Evolutionary conservation across 2,113 vertebrate species (phyloP).

Genomic region (Porphyrio hochstetteri): DNA sequence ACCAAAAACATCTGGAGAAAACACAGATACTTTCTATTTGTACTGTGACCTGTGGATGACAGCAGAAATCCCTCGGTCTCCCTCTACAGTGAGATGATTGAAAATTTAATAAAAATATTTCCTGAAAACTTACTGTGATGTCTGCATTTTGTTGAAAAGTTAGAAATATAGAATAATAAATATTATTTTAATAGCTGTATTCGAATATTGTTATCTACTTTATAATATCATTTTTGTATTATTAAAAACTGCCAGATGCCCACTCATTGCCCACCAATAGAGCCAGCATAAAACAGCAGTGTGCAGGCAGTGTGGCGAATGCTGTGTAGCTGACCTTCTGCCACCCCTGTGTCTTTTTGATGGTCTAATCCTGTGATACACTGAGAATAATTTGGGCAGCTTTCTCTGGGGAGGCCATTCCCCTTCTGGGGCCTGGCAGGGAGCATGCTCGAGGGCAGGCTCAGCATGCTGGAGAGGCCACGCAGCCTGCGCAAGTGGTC

Average conservation of each 20-base stretch:
- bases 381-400: background rate
- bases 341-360: background rate
- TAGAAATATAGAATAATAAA: background rate
- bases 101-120: background rate
- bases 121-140: background rate
- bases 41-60: slow-evolving; percentile 20
- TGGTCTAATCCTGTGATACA: background rate
- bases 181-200: background rate
- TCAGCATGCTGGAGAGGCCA: background rate
- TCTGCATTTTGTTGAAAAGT: background rate
- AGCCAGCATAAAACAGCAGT: background rate
- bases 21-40: slow-evolving; percentile 6
- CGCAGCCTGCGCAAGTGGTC: fast-evolving
- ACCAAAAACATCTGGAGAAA: slow-evolving; percentile 45
- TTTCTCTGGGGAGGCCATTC: background rate
- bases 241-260: background rate
- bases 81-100: background rate
- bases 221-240: background rate
- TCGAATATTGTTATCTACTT: background rate
- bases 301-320: fast-evolving
- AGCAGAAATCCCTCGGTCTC: slow-evolving; percentile 16
- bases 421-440: background rate
- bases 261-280: fast-evolving
- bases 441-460: background rate
- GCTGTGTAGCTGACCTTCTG: background rate